phyloP scores from a whole-genome alignment of 1,140 invertebrate genomes.

The Penaeus indicus region DNA sequence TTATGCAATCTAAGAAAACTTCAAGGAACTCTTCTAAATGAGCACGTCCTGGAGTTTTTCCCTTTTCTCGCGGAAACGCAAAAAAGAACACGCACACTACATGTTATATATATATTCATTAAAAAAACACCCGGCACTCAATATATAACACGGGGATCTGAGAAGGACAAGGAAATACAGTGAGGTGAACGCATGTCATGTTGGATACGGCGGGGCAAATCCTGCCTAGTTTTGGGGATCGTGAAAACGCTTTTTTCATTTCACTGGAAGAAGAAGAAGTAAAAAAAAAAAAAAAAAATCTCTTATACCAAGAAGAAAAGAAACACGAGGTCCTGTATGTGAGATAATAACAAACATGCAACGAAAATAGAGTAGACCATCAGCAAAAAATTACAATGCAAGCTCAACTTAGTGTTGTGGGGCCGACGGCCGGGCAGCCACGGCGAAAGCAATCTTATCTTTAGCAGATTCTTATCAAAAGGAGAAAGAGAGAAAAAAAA shows the following conservation, averaged over 20 bases:
- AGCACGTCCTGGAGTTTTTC: slow-evolving; percentile 51
- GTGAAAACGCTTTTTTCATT: no score
- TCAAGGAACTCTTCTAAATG: slow-evolving; percentile 24
- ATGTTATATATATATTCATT: no score
- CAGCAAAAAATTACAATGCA: slow-evolving; percentile 57
- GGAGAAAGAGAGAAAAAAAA: no score
- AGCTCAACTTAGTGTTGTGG: slow-evolving; percentile 16
- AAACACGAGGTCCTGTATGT: slow-evolving; percentile 39
- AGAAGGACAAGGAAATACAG: no score
- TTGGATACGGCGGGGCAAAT: neutral
- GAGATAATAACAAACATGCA: slow-evolving; percentile 52
- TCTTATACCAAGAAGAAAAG: neutral
- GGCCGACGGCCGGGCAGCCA: no score
- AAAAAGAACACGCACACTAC: slow-evolving; percentile 3
- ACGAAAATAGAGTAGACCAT: slow-evolving; percentile 53
- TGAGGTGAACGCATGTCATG: no score
- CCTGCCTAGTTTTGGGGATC: slow-evolving; percentile 7
- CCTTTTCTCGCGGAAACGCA: slow-evolving; percentile 46
- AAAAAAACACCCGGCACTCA: slow-evolving; percentile 44
- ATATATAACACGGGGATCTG: slow-evolving; percentile 14
- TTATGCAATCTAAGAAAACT: no score
- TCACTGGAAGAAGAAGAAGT: no score
- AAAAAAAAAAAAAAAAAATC: no score
- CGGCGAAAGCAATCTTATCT: no score
- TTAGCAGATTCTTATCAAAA: no score